A percentile compares a stretch with the other conserved stretches of the same genome.
Conservation (phyloP, 2,888 invertebrate species). For the Polydrusus pterygomalis region DNA sequence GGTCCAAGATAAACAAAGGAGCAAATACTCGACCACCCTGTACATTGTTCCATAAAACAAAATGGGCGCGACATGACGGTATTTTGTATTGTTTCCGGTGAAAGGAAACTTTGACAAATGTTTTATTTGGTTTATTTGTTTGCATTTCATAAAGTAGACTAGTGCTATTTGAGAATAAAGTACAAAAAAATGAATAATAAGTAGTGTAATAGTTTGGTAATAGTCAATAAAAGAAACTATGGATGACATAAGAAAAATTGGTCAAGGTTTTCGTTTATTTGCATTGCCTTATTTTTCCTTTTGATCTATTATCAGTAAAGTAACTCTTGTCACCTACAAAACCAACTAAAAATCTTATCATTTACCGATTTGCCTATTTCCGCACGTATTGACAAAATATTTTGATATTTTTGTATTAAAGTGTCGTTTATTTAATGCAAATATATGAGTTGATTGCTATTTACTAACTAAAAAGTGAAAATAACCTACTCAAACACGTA, state of each 20-base stretch:
- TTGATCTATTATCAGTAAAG: too few species aligned
- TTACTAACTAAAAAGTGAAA: constrained; percentile 30
- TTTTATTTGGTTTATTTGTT: constrained; percentile 17
- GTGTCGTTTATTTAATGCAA: too few species aligned
- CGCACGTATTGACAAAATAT: too few species aligned
- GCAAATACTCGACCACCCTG: too few species aligned
- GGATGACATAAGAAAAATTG: constrained; percentile 7
- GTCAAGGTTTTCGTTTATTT: constrained; percentile 10
- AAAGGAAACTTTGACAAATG: constrained; percentile 14
- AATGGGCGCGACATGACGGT: constrained; percentile 3
- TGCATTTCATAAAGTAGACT: background rate
- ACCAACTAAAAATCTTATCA: too few species aligned
- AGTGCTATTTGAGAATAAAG: background rate
- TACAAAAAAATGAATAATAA: background rate
- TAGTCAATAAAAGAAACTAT: background rate
- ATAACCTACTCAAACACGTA: constrained; percentile 24
- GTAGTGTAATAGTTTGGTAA: background rate
- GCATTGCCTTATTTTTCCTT: too few species aligned
- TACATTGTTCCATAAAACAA: constrained; percentile 3
- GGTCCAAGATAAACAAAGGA: too few species aligned
- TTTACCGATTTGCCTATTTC: too few species aligned
- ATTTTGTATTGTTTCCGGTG: constrained; percentile 19
- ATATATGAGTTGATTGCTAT: background rate
- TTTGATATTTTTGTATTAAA: too few species aligned
- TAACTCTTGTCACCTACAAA: too few species aligned